A percentile compares a stretch with the other conserved stretches of the same genome.
Evolutionary conservation across 2,113 vertebrate species (phyloP).

Genomic region (Planiliza haematocheilus): DNA sequence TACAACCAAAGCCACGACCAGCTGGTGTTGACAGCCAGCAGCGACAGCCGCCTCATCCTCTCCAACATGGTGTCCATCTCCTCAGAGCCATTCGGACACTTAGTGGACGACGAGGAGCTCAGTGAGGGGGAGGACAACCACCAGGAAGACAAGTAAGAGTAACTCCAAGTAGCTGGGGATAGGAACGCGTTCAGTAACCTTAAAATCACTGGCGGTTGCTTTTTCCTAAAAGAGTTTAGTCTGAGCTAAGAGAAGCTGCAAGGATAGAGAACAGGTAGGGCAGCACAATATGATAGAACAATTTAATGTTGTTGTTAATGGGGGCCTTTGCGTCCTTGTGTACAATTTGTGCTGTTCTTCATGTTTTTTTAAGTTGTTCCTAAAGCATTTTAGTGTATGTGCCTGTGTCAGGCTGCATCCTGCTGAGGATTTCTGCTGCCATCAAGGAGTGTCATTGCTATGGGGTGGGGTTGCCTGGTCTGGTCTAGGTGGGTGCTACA

Average conservation of each 20-base stretch:
- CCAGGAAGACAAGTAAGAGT: slow-evolving; percentile 91
- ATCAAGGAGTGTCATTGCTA: too few species aligned
- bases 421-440: too few species aligned
- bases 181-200: not conserved
- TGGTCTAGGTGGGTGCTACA: too few species aligned
- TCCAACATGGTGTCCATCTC: slow-evolving; percentile 99
- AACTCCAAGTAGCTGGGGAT: not conserved
- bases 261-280: too few species aligned
- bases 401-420: too few species aligned
- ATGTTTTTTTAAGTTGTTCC: too few species aligned
- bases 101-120: slow-evolving; percentile 96
- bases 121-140: slow-evolving; percentile 94
- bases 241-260: not conserved
- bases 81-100: slow-evolving; percentile 96
- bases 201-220: not conserved
- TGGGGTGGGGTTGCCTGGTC: too few species aligned
- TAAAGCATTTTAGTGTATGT: too few species aligned
- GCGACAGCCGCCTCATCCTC: slow-evolving; percentile 97
- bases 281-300: too few species aligned
- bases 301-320: too few species aligned
- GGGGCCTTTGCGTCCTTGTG: too few species aligned
- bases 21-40: slow-evolving; percentile 96
- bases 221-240: not conserved
- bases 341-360: too few species aligned
- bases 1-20: slow-evolving; percentile 99